Conservation (phyloP, 2,113 vertebrate genomes). For the Datnioides undecimradiatus region DNA sequence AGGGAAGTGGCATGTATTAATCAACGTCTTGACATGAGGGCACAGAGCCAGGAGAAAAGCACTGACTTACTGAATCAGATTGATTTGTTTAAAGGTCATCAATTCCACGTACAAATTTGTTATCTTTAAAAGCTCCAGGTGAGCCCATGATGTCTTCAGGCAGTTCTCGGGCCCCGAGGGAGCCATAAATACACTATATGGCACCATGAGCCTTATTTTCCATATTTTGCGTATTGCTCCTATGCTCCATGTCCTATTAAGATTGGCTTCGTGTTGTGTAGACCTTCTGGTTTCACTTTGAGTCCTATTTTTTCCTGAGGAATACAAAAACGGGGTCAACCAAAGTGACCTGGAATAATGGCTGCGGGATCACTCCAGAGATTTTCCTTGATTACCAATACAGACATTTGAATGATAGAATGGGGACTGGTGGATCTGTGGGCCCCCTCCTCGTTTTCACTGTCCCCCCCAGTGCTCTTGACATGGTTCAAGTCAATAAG, state of each 20-base stretch:
- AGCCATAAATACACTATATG: constrained; percentile 67
- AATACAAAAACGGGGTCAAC: constrained; percentile 58
- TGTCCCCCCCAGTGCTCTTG: background rate
- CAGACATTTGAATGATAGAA: constrained; percentile 65
- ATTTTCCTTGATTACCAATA: constrained; percentile 66
- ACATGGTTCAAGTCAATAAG: constrained; percentile 23
- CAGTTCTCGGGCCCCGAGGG: constrained; percentile 44
- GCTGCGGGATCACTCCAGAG: constrained; percentile 56
- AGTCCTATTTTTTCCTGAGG: constrained; percentile 33
- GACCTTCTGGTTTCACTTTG: constrained; percentile 74
- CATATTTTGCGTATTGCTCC: constrained; percentile 53
- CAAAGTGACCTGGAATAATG: constrained; percentile 67
- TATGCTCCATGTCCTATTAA: constrained; percentile 58
- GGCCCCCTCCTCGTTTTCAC: constrained; percentile 26
- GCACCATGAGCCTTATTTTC: constrained; percentile 62
- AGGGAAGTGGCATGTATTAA: constrained; percentile 51
- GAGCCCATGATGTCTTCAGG: constrained; percentile 56
- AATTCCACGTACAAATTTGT: constrained; percentile 37
- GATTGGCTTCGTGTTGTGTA: constrained; percentile 49
- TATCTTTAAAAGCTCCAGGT: constrained; percentile 59
- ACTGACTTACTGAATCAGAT: constrained; percentile 30
- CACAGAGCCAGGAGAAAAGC: constrained; percentile 39
- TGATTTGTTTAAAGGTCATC: constrained; percentile 36
- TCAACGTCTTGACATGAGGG: constrained; percentile 38
- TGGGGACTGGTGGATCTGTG: constrained; percentile 32